These are phyloP conservation scores for Diceros bicornis DNA, from an alignment of 2,797 vertebrate species.

Conservation along the genomic window DNA sequence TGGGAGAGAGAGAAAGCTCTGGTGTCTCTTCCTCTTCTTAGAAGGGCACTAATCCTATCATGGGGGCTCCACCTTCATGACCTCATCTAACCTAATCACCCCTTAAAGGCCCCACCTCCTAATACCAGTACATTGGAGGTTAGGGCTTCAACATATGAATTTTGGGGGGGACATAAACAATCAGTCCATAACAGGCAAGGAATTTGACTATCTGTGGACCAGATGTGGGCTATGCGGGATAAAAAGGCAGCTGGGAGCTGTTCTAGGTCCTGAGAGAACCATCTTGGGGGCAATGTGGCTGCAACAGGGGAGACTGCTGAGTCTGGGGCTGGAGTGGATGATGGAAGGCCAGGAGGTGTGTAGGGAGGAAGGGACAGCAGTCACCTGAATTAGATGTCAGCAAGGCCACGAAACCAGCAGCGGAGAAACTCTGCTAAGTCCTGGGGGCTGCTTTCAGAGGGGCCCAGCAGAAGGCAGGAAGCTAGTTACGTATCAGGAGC, in stretches of 20 bases:
- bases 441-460: background rate
- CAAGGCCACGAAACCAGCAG: background rate
- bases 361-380: background rate
- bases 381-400: background rate
- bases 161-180: background rate
- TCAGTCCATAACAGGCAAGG: background rate
- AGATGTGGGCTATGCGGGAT: background rate
- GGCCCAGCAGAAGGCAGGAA: background rate
- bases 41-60: background rate
- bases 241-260: background rate
- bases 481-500: too few relatives aligned
- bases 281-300: background rate
- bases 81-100: background rate
- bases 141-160: background rate
- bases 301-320: background rate
- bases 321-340: background rate
- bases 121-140: background rate
- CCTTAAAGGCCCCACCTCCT: background rate
- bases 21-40: background rate
- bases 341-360: background rate
- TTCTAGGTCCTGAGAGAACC: background rate
- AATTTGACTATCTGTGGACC: background rate
- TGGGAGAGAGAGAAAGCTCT: background rate
- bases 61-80: background rate
- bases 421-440: background rate